These are phyloP conservation scores for Suricata suricatta DNA, from an alignment of 2,113 vertebrate species.

Conservation along the genomic window DNA sequence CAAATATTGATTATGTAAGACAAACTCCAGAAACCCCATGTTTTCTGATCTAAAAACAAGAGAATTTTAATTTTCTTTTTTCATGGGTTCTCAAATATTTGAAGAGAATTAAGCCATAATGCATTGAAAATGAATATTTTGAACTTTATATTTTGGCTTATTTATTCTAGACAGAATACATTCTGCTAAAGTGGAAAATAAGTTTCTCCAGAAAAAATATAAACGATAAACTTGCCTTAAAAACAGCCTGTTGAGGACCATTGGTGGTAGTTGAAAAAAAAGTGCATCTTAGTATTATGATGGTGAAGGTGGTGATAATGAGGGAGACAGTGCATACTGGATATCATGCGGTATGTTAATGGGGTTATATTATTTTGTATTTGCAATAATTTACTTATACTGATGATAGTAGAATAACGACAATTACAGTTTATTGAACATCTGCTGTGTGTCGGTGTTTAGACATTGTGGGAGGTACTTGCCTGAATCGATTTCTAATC, in stretches of 20 bases:
- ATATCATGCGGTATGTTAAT: not conserved
- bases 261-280: not conserved
- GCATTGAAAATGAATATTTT: not conserved
- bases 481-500: not conserved
- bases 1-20: conserved; percentile 87
- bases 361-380: not conserved
- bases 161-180: not conserved
- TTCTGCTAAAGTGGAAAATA: not conserved
- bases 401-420: not conserved
- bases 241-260: not conserved
- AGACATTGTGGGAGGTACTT: not conserved
- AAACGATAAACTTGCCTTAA: not conserved
- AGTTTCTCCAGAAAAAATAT: not conserved
- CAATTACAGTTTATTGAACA: not conserved
- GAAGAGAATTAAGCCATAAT: conserved; percentile 47
- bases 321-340: not conserved
- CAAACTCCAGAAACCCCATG: conserved; percentile 72
- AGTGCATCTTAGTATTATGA: not conserved
- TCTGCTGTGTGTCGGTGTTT: not conserved
- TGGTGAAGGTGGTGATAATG: not conserved
- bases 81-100: conserved; percentile 56
- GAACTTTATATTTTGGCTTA: not conserved
- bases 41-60: conserved; percentile 62
- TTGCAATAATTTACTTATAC: not conserved
- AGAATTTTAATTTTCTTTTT: conserved; percentile 52